phyloP scores from a whole-genome alignment of 2,113 vertebrate species.

The Triplophysa tibetana region DNA sequence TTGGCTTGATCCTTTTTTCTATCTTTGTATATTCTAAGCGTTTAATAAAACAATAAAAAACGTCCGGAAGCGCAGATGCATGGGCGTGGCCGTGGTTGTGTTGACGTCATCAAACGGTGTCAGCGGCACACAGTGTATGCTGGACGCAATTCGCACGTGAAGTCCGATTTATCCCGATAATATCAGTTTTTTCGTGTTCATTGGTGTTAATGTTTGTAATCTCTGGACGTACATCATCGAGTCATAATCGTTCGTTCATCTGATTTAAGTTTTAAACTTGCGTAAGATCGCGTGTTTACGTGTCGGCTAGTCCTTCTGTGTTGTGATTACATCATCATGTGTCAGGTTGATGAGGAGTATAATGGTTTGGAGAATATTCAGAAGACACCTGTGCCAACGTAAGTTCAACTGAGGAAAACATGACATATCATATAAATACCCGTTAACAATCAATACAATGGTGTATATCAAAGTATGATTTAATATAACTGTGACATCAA shows the following conservation, averaged over 20 bases:
- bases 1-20: no score
- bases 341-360: conserved; percentile 73
- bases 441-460: not conserved
- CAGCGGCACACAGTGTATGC: not conserved
- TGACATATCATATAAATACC: not conserved
- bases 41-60: not conserved
- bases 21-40: no score
- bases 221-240: not conserved
- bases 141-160: not conserved
- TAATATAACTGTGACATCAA: no score
- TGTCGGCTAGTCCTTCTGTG: no score
- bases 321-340: conserved; percentile 59
- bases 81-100: not conserved
- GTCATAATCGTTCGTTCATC: not conserved
- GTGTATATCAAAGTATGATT: no score
- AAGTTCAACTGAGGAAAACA: not conserved
- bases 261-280: not conserved
- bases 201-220: not conserved
- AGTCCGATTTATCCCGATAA: no score
- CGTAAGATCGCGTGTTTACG: not conserved
- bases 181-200: not conserved
- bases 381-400: conserved; percentile 56
- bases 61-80: not conserved
- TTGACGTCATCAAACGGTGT: conserved; percentile 28
- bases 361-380: conserved; percentile 36